Evolutionary conservation across 2,797 vertebrate genomes (phyloP).

Genomic region (Prunella strophiata): DNA sequence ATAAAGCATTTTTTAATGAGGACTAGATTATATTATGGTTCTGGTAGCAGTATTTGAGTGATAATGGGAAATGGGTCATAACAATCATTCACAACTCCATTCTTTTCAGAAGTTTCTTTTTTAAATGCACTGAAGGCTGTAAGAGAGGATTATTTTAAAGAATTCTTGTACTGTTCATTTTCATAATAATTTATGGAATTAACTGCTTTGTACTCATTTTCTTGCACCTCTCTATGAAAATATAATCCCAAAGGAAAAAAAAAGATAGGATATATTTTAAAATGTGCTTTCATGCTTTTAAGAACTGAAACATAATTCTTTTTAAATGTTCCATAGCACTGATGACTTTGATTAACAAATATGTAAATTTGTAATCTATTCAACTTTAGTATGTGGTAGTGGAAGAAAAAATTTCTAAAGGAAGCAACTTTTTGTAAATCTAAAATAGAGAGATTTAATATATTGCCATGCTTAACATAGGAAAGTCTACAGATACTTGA

Average conservation of each 20-base stretch:
- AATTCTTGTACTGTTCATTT: neutral
- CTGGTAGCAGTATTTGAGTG: neutral
- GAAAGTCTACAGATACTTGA: neutral
- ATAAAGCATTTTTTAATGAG: slow-evolving; percentile 30
- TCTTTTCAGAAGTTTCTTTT: neutral
- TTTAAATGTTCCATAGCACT: neutral
- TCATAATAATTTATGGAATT: neutral
- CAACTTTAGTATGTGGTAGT: neutral
- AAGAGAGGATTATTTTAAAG: slow-evolving; percentile 14
- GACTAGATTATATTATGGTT: slow-evolving; percentile 27
- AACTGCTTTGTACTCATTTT: neutral
- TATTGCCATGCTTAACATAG: neutral
- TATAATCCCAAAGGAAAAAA: neutral
- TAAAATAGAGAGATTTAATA: neutral
- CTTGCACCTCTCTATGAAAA: neutral
- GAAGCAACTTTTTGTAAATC: neutral
- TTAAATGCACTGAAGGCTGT: neutral
- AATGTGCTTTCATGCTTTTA: neutral
- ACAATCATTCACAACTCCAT: neutral
- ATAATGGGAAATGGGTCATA: neutral
- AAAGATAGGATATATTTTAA: neutral
- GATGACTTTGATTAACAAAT: neutral
- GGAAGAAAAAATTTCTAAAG: neutral
- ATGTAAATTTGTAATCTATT: neutral
- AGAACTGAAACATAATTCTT: neutral